Evolutionary conservation across 2,113 vertebrate species (phyloP), one percentile per base, ranked within the genome.

Genomic region (Rhodinocichla rosea): DNA sequence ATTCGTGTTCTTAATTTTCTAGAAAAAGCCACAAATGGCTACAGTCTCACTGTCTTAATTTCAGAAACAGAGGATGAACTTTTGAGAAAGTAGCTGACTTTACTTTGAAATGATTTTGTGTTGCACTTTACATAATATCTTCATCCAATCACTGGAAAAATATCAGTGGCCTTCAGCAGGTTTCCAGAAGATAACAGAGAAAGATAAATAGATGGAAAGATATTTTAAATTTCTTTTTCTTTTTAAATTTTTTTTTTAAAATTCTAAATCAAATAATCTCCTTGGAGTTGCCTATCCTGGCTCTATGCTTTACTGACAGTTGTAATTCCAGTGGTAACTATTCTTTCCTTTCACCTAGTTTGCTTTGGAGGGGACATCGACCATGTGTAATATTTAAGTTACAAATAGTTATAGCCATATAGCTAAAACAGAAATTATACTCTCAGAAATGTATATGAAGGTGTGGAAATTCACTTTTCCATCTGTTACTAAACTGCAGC

Each of bases 271-370:
- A 49, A 74, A 86, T 13, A 35, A 40, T 83, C 35, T 87, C 33
- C 3, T 60, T 94, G 52, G 44, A 83, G 52, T 42, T 79, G 77
- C 45, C 26, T 83, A 15, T 16, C 40, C 89, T 83, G 76, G 55
- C 56, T 83, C 56, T 83, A 0, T 52, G 22, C 33, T 92, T 83
- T 78, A 50, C 56, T 74, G 63, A 78, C 79, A 78, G 35, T 88
- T 86, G 71, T 80, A 94, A 86, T 93, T 96, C 87, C 88, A 84
- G 37, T 59, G 56, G 76, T 93, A 90, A 47, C 59, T 70, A 56
- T 55, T 64, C 56, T 64, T 89, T 92, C 73, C 27, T 92, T 94
- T 93, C 37, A 53, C 79, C 64, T 71, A 89, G 83, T 93, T 93
- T 96, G 60, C 35, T 93, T 96, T 94, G 94, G 71, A 96, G 47